phyloP scores from a whole-genome alignment of 2,113 vertebrate genomes.

The Epinephelus cyanopodus region DNA sequence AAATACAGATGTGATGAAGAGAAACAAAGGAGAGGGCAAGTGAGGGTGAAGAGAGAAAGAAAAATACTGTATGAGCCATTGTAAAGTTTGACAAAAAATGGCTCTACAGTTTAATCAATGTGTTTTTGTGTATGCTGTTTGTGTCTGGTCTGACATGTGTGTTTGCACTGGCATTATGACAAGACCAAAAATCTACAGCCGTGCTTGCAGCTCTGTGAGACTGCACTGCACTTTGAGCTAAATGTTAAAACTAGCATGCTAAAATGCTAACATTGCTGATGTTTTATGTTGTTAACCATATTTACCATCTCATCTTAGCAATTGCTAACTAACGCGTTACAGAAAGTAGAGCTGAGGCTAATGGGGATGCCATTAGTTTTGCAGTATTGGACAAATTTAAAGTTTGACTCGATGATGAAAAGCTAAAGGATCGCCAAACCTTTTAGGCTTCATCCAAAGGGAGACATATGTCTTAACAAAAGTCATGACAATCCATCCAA shows the following conservation, averaged over 20 bases:
- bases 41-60: not conserved
- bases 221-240: too few species aligned
- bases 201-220: too few species aligned
- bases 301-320: too few species aligned
- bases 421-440: not conserved
- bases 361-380: not conserved
- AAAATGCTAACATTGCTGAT: too few species aligned
- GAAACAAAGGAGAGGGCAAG: not conserved
- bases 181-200: too few species aligned
- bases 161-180: too few species aligned
- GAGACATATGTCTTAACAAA: not conserved
- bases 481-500: not conserved
- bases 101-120: too few species aligned
- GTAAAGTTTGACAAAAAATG: not conserved
- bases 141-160: too few species aligned
- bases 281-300: too few species aligned
- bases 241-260: too few species aligned
- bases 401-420: not conserved
- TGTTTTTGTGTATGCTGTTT: too few species aligned
- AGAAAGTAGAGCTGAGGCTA: not conserved
- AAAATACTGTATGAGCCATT: not conserved
- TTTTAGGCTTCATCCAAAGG: not conserved
- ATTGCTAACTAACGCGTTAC: not conserved
- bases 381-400: not conserved
- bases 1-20: constrained; percentile 7